Evolutionary conservation across 2,888 invertebrate genomes (phyloP), one percentile per base, ranked within the genome.

Genomic region (Amphipoea oculea): DNA sequence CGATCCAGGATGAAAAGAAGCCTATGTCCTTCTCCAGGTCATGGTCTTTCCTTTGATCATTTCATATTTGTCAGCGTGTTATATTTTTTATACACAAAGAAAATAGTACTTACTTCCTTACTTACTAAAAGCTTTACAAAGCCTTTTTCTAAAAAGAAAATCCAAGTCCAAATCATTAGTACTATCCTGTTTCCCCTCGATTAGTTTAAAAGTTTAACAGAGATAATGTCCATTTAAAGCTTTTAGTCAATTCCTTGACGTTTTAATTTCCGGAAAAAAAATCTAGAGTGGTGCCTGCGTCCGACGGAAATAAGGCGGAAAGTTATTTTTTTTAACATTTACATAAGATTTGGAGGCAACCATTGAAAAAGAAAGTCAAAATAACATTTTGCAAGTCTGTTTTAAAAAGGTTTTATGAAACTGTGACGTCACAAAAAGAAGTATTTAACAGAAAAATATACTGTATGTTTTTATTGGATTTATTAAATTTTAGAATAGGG

Each of bases 221-320:
- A 89, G 86, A 89, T 91, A 89, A 89, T 88, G 88, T 90, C 88
- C 90, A 89, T 91, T 92, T 90, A 87, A 90, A 84, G 88, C 86
- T 90, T 90, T 90, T 90, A 88, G 89, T 90, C 90, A 90, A 92
- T 89, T 89, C 88, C 76, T 84, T 90, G 94, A 94, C 93, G 91
- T 92, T 94, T 93, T 93, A 94, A 94, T 94, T 94, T 94, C 94
- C 94, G 93, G 82, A 9, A 86, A 86, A 90, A 91, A 91, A 89
- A 66, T 90, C 89, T 88, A 87, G 63, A 29, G 60, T 69, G 76
- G 73, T 68, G 72, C 75, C 76, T 67, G 75, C 70, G 81, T 57
- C 76, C 63, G 76, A 74, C 86, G 91, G 91, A 91, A 91, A 91
- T 90, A 90, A 89, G 81, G 75, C 72, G 85, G 83, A 90, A 81